Base-by-base conservation (phyloP, 1,140 invertebrate species). In the Drosophila orena region DNA sequence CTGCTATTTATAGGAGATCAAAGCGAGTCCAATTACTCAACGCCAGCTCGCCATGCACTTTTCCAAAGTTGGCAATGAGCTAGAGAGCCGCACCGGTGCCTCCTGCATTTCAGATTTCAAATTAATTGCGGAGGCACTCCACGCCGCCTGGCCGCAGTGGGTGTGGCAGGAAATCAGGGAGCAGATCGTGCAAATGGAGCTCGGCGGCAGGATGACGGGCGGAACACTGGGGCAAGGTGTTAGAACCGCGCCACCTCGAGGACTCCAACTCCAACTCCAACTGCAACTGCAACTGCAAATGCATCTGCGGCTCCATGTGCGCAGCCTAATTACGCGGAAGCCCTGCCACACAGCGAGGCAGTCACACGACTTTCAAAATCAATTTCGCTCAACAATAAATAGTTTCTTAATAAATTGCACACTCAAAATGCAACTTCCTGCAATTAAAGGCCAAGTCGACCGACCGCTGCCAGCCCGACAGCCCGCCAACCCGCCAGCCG, bases 401-500 rank as follows among this genome's bases (percentile, higher is more conserved):
- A 85, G 86, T 85, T 86, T 85, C 81, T 86, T 86, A 86, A 85
- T 85, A 85, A 85, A 85, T 85, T 85, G 68, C 81, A 77, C 81
- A 69, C 66, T 80, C 81, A 81, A 85, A 85, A 85, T 77, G 81
- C 80, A 68, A 85, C 81, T 85, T 85, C 81, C 81, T 85, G 81
- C 81, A 85, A 85, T 85, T 85, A 85, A 86, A 81, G 81, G 77
- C 69, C 66, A 61, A 62, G 42, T 22, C 12, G 12, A 27, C 22
- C 22, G 57, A 24, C 56, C 12, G 10, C 3, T 12, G 15, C 30
- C 30, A 15, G 8, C 27, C 27, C 6, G n/a, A n/a, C n/a, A n/a
- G n/a, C n/a, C n/a, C n/a, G n/a, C n/a, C n/a, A n/a, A n/a, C n/a
- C n/a, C n/a, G n/a, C 40, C 30, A 6, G 2, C 20, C 52, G 10